Percentiles rank a stretch among this genome's conserved stretches.
Conservation (phyloP, 1,140 invertebrate species). For the Penaeus vannamei region DNA sequence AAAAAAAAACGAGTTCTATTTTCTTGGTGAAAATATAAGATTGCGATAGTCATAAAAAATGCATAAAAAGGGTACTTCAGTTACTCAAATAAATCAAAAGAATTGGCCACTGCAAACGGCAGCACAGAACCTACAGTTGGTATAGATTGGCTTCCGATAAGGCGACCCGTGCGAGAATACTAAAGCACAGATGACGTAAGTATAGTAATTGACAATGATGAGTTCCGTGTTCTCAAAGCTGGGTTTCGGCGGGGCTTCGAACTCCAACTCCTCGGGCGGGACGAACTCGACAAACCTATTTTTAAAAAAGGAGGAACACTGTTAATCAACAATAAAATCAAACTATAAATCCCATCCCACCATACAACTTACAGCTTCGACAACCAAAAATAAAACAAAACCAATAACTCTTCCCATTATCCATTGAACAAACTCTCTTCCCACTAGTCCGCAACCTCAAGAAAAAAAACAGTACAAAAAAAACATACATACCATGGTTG, state of each 20-base stretch:
- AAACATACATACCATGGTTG: slow-evolving; percentile 69
- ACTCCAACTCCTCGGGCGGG: not conserved
- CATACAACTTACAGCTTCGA: too few relatives aligned
- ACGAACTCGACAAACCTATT: slow-evolving; percentile 67
- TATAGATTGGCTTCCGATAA: slow-evolving; percentile 66
- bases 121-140: slow-evolving; percentile 61
- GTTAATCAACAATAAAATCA: too few relatives aligned
- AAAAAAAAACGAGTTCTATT: not conserved
- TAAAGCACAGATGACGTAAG: slow-evolving; percentile 69
- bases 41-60: too few relatives aligned
- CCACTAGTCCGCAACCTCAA: too few relatives aligned
- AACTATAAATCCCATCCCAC: too few relatives aligned
- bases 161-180: slow-evolving; percentile 70
- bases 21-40: not conserved
- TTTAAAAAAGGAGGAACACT: not conserved
- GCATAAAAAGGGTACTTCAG: too few relatives aligned
- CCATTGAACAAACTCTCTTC: too few relatives aligned
- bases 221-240: slow-evolving; percentile 68
- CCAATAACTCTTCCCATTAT: too few relatives aligned
- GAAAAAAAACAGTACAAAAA: not conserved
- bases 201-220: slow-evolving; percentile 68
- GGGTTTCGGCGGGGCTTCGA: slow-evolving; percentile 61
- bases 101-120: not conserved
- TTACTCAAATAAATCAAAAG: not conserved
- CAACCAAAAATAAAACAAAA: too few relatives aligned